Evolutionary conservation across 2,888 invertebrate species (phyloP).

Genomic region (Leptopilina drosophilae): DNA sequence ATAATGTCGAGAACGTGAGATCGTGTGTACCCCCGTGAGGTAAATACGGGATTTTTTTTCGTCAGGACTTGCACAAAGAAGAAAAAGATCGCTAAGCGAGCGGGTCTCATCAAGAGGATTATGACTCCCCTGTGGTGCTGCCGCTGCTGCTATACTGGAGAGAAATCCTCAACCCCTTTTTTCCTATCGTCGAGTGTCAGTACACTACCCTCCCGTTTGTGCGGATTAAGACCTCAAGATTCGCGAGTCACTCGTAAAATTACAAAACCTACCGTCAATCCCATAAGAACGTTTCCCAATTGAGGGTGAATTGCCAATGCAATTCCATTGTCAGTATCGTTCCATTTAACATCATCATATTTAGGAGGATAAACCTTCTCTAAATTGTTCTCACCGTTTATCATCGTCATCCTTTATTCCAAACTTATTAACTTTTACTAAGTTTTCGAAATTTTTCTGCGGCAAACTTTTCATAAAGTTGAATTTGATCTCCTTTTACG

Average conservation of each 20-base stretch:
- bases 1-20: slow-evolving; percentile 39
- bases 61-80: slow-evolving; percentile 27
- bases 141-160: not conserved
- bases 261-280: slow-evolving; percentile 52
- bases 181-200: slow-evolving; percentile 51
- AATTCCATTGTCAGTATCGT: too few species aligned
- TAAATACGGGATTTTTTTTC: slow-evolving; percentile 39
- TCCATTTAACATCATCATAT: too few species aligned
- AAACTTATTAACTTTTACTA: too few species aligned
- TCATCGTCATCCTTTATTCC: too few species aligned
- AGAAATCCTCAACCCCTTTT: slow-evolving; percentile 18
- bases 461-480: slow-evolving; percentile 19
- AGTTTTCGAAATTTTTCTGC: not conserved
- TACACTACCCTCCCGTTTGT: slow-evolving; percentile 38
- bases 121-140: slow-evolving; percentile 45
- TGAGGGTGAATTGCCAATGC: too few species aligned
- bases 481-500: slow-evolving; percentile 31
- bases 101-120: slow-evolving; percentile 57
- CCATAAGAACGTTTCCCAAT: not conserved
- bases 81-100: slow-evolving; percentile 51
- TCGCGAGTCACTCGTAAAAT: slow-evolving; percentile 62
- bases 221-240: slow-evolving; percentile 61
- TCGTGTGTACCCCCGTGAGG: slow-evolving; percentile 26
- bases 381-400: too few species aligned
- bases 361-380: too few species aligned